A percentile compares a stretch with the other conserved stretches of the same genome.
Conservation (phyloP, 2,888 invertebrate genomes). For the Clitarchus hookeri region DNA sequence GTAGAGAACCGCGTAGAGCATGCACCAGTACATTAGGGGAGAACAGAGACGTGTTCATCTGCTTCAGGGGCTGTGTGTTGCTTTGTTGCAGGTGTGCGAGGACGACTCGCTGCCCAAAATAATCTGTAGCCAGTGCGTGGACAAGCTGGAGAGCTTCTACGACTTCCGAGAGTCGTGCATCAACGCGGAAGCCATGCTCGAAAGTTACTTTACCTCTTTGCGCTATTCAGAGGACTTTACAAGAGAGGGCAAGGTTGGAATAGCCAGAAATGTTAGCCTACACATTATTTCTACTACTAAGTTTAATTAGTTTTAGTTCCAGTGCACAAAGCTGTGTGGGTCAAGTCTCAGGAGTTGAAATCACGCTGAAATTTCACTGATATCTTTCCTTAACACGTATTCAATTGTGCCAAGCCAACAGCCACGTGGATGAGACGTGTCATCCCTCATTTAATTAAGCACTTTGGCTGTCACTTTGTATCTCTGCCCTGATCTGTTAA, state of each 20-base stretch:
- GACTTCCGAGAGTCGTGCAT: constrained; percentile 67
- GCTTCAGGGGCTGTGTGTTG: neutral
- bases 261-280: neutral
- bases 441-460: too few relatives aligned
- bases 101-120: constrained; percentile 72
- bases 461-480: too few relatives aligned
- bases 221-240: constrained; percentile 65
- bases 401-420: too few relatives aligned
- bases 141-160: constrained; percentile 64
- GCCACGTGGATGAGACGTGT: too few relatives aligned
- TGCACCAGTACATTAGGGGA: neutral
- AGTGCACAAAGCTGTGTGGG: neutral
- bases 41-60: neutral
- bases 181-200: constrained; percentile 69
- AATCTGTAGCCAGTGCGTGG: constrained; percentile 66
- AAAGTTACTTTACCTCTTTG: constrained; percentile 66
- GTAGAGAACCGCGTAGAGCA: too few relatives aligned
- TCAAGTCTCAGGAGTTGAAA: neutral
- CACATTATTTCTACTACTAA: neutral
- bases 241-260: constrained; percentile 53
- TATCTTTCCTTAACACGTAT: too few relatives aligned
- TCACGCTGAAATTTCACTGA: too few relatives aligned
- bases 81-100: constrained; percentile 62
- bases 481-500: too few relatives aligned
- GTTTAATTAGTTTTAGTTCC: too few relatives aligned